These are phyloP conservation scores for Drosophila micromelanica DNA, from an alignment of 1,140 invertebrate genomes.

Conservation along the genomic window DNA sequence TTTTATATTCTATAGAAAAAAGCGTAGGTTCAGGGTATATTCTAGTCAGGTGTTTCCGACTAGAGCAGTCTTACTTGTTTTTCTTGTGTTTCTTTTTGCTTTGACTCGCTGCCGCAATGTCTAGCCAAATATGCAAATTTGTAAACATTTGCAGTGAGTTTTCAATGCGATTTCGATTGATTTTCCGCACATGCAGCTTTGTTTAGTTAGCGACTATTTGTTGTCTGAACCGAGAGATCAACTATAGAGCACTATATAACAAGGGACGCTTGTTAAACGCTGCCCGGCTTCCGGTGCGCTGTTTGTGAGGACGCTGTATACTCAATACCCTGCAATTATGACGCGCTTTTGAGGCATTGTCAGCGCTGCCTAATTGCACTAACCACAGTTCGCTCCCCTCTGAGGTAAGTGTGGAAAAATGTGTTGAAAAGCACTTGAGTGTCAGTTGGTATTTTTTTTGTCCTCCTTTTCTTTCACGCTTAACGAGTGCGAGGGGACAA, in stretches of 20 bases:
- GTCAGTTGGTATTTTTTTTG: constrained; percentile 50
- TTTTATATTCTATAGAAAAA: too few relatives aligned
- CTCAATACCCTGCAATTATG: constrained; percentile 37
- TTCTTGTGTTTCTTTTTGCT: constrained; percentile 34
- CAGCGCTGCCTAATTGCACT: constrained; percentile 78
- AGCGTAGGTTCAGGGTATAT: too few relatives aligned
- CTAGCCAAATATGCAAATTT: constrained; percentile 57
- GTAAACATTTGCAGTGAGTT: constrained; percentile 40
- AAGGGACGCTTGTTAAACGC: constrained; percentile 70
- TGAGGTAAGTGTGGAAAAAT: constrained; percentile 20
- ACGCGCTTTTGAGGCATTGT: constrained; percentile 79
- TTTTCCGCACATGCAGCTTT: constrained; percentile 7
- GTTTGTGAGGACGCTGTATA: constrained; percentile 8
- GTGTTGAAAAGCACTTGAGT: constrained; percentile 70
- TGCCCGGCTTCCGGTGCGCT: constrained; percentile 53
- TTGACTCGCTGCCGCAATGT: constrained; percentile 17
- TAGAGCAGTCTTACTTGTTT: neutral
- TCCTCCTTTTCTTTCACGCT: constrained; percentile 40
- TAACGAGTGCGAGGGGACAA: constrained; percentile 59
- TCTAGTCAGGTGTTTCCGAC: neutral
- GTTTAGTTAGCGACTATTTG: too few relatives aligned
- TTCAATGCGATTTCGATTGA: constrained; percentile 40
- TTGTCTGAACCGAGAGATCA: neutral
- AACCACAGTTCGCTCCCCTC: constrained; percentile 52
- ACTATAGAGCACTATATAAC: constrained; percentile 28